phyloP scores from a whole-genome alignment of 2,113 vertebrate genomes.

The Castor canadensis region DNA sequence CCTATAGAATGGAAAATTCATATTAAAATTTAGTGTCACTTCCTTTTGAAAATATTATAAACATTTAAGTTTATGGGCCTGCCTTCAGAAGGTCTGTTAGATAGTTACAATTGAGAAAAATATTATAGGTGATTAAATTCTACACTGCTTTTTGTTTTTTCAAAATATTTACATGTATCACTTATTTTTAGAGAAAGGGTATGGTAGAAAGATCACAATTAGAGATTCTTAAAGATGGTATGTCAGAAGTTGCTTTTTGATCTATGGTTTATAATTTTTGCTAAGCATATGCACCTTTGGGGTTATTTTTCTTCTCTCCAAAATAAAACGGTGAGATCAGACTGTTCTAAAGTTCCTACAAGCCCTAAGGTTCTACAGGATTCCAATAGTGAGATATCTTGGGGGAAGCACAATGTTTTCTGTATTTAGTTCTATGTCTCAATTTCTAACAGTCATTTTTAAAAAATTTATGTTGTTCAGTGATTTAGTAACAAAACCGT shows the following conservation, averaged over 20 bases:
- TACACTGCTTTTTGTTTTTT: not conserved
- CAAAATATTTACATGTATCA: not conserved
- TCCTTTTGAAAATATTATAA: not conserved
- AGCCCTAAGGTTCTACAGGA: not conserved
- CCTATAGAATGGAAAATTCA: not conserved
- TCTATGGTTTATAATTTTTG: not conserved
- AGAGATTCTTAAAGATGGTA: not conserved
- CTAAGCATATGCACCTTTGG: not conserved
- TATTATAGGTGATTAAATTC: not conserved
- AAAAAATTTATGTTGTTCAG: not conserved
- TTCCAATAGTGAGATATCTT: not conserved
- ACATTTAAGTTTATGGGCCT: not conserved
- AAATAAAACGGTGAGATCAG: not conserved
- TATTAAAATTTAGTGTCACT: constrained; percentile 1
- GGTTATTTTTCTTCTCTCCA: constrained; percentile 12
- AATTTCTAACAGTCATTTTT: not conserved
- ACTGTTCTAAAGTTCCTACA: not conserved
- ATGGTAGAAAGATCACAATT: not conserved
- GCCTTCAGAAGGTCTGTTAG: not conserved
- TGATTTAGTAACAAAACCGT: not conserved
- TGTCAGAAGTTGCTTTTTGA: not conserved
- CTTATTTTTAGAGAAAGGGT: not conserved
- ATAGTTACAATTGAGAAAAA: constrained; percentile 7
- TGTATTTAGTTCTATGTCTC: not conserved
- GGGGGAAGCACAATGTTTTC: not conserved